Evolutionary conservation across 2,113 vertebrate genomes (phyloP), one percentile per base, ranked within the genome.

Genomic region (Dicaeum eximium): DNA sequence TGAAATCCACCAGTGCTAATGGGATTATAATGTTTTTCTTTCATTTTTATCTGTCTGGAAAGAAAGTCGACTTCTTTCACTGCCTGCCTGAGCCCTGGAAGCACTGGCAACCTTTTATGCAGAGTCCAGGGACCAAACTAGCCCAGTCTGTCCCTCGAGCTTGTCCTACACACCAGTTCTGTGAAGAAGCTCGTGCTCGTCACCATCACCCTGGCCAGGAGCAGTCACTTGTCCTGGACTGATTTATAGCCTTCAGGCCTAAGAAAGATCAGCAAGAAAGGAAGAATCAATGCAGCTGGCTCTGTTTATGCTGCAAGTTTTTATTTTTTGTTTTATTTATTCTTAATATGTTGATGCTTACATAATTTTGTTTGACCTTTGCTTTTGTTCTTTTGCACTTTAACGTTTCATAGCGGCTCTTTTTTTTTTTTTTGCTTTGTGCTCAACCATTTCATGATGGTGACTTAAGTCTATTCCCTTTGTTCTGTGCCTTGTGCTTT

Each of bases 401-500:
- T 78, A 92, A 64, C 56, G 72, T 94, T 90, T 51, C 1, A 2
- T 64, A 78, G 75, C 0, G 0, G 33, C 47, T 88, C 31, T 48
- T 66, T 44, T 70, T 38, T 66, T 44, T 70, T 38, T 33, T 64
- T 72, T 77, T 48, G 6, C 35, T 94, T 86, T 78, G 28, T 92
- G 51, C 48, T 90, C 79, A 80, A 35, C 51, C n/a, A 33, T 93
- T 95, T 88, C 44, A 20, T 20, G 53, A 56, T 24, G 61, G 56
- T 86, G 71, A 75, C 56, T 94, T 86, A 80, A 93, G 33, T 77
- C 64, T 71, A 40, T 93, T 86, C 67, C 64, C 50, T 94, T 95
- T 95, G 81, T 91, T 92, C 77, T 67, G 53, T 60, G 61, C 64
- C 75, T 91, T 74, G 66, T 69, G 80, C 69, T 92, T 96, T 93